Conservation (phyloP, 1,140 invertebrate genomes). For the Lepidurus packardi region DNA sequence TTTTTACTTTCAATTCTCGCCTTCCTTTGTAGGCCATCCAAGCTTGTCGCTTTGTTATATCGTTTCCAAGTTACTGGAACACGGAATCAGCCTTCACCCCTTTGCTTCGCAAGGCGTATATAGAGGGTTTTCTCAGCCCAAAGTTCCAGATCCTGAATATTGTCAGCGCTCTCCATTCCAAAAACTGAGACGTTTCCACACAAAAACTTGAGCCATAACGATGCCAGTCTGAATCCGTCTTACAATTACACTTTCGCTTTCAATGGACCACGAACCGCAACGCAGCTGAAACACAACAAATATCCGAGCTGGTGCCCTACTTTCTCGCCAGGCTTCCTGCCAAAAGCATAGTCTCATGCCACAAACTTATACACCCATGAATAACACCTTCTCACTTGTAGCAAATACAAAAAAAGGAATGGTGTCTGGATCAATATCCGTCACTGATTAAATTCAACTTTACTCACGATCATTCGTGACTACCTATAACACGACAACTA, state of each 20-base stretch:
- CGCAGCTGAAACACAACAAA: not conserved
- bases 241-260: slow-evolving; percentile 19
- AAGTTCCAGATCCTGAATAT: not conserved
- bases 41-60: not conserved
- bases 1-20: slow-evolving; percentile 11
- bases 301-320: not conserved
- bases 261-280: slow-evolving; percentile 13
- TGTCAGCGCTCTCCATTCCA: not conserved
- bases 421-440: not conserved
- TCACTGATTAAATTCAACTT: not conserved
- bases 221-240: not conserved
- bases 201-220: not conserved
- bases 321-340: slow-evolving; percentile 1
- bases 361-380: slow-evolving; percentile 4
- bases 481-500: not conserved
- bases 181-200: slow-evolving; percentile 14
- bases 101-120: slow-evolving; percentile 8
- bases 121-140: not conserved
- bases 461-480: no score
- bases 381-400: not conserved
- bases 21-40: not conserved
- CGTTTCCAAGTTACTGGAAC: not conserved
- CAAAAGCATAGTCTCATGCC: not conserved
- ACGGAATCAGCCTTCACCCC: slow-evolving; percentile 11
- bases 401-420: not conserved